These are phyloP conservation scores for Chrysotoxum bicinctum DNA, from an alignment of 2,888 invertebrate species.

Conservation along the genomic window DNA sequence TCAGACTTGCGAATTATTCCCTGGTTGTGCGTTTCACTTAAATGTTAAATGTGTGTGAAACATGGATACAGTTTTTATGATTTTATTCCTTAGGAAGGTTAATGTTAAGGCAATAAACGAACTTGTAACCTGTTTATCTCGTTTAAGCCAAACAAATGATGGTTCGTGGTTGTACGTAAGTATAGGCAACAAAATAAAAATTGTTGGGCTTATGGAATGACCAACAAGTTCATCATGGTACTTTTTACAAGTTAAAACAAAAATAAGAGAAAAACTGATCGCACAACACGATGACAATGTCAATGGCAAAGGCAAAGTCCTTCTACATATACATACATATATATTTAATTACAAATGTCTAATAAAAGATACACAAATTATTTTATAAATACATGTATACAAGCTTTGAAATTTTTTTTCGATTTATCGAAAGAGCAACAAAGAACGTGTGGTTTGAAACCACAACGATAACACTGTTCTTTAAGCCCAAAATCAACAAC, in stretches of 20 bases:
- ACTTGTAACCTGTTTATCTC: conserved; percentile 71
- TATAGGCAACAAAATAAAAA: conserved; percentile 19
- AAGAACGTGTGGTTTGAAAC: too few relatives aligned
- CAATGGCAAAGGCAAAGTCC: neutral
- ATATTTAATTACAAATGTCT: neutral
- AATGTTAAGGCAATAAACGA: conserved; percentile 63
- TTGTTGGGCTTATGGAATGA: conserved; percentile 18
- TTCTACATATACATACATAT: neutral
- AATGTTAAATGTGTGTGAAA: conserved; percentile 35
- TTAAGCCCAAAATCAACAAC: too few relatives aligned
- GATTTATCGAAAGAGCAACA: too few relatives aligned
- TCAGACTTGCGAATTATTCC: neutral
- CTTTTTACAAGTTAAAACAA: conserved; percentile 12
- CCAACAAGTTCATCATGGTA: conserved; percentile 41
- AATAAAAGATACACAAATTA: neutral
- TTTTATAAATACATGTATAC: too few relatives aligned
- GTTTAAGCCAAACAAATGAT: conserved; percentile 54
- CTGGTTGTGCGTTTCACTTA: conserved; percentile 37
- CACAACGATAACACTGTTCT: too few relatives aligned
- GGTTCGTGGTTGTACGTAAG: conserved; percentile 35
- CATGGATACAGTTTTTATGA: conserved; percentile 43
- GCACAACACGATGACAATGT: neutral
- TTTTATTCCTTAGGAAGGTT: conserved; percentile 58
- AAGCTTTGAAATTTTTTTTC: too few relatives aligned
- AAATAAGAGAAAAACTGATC: neutral